Conservation (phyloP, 2,113 vertebrate genomes). For the Chrysemys picta region DNA sequence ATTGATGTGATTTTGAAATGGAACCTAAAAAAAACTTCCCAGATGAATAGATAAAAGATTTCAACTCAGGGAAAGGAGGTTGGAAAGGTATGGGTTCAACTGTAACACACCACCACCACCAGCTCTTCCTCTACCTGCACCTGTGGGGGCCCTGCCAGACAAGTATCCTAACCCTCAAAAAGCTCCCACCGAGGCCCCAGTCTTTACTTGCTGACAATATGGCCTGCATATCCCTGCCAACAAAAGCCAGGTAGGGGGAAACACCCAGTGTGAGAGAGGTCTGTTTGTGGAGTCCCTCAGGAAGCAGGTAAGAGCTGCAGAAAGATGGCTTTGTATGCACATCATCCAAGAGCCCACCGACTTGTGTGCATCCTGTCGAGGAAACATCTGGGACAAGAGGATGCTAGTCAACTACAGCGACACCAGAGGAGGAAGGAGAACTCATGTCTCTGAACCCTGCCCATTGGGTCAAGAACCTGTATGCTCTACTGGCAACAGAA, state of each 20-base stretch:
- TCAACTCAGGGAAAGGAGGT: background rate
- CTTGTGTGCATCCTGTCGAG: no score
- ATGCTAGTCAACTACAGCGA: no score
- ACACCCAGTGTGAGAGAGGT: background rate
- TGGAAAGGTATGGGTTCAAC: background rate
- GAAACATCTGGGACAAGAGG: no score
- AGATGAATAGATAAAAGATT: background rate
- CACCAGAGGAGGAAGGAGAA: no score
- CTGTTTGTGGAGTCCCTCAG: background rate
- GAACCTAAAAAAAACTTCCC: background rate
- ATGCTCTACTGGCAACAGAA: no score
- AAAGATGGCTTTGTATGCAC: no score
- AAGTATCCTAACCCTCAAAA: background rate
- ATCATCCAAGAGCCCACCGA: no score
- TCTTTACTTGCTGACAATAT: background rate
- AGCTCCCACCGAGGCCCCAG: background rate
- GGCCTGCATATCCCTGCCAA: background rate
- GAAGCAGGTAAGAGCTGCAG: background rate
- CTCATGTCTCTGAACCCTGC: no score
- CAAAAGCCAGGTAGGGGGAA: background rate
- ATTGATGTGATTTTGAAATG: background rate
- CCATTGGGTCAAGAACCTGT: no score
- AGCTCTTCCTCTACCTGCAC: background rate
- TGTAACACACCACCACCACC: background rate
- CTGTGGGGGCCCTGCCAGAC: background rate